Conservation (phyloP, 2,113 vertebrate genomes). For the Pangasianodon gigas region DNA sequence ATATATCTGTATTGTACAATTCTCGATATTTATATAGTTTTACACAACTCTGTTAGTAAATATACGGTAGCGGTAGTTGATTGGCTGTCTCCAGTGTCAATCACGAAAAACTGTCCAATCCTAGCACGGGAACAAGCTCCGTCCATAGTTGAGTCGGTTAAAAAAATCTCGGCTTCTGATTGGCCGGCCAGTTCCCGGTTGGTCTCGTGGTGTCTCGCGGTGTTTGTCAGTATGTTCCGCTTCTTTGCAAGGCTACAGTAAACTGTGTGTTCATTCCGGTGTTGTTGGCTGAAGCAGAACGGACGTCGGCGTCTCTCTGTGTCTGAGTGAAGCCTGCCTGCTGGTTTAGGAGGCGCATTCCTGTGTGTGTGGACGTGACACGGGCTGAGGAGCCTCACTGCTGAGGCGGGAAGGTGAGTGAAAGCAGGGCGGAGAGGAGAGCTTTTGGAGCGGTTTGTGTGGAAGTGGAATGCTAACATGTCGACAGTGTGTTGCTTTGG, state of each 20-base stretch:
- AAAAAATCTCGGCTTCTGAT: constrained; percentile 4
- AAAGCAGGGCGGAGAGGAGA: constrained; percentile 8
- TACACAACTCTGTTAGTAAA: neutral
- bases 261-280: constrained; percentile 35
- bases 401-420: neutral
- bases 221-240: constrained; percentile 35
- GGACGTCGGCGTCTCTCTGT: neutral
- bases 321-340: neutral
- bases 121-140: neutral
- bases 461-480: constrained; percentile 9
- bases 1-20: too few relatives aligned
- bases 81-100: constrained; percentile 25
- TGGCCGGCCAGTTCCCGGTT: constrained; percentile 25
- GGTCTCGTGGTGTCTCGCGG: constrained; percentile 66
- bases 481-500: neutral
- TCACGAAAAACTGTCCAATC: constrained; percentile 25
- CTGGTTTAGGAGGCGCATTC: neutral
- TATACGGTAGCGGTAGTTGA: neutral
- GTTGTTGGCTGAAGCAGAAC: constrained; percentile 18
- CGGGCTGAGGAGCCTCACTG: neutral
- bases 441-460: neutral
- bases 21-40: neutral
- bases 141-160: neutral
- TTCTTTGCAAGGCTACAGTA: constrained; percentile 28
- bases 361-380: neutral